Evolutionary conservation across 1,140 invertebrate species (phyloP), one percentile per base, ranked within the genome.

Genomic region (Caenorhabditis brenneri): DNA sequence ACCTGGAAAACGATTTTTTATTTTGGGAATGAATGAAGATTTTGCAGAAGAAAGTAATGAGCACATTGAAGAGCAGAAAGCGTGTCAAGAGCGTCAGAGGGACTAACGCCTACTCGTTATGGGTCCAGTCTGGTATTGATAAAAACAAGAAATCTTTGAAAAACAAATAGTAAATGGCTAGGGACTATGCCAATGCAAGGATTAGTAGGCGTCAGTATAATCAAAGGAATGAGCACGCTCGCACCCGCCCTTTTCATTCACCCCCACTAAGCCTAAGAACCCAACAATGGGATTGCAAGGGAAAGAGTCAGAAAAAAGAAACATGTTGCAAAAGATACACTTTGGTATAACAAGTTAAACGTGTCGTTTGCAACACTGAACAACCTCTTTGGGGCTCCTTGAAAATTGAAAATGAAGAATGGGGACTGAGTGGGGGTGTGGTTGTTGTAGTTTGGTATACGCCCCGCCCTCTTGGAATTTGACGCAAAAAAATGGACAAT

Each of bases 401-500:
- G n/a, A n/a, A n/a, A n/a, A n/a, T n/a, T n/a, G n/a, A n/a, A n/a
- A 2, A 65, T 74, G 65, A 46, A 16, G 31, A 65, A 33, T 42
- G 65, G 33, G 22, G 36, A n/a, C 65, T 74, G 42, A 42, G 33
- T n/a, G 5, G 33, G 65, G 33, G 36, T 33, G 36, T 33, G 65
- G 10, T 33, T n/a, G 65, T 33, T 74, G 65, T 74, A 42, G 33
- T 42, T 74, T 74, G n/a, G 10, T 51, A 36, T 36, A 19, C n/a
- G 60, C 65, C 24, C 33, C 65, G 36, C 65, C 65, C 36, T 22
- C 22, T 74, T 24, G 36, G 36, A 42, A 22, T 39, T 74, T 74
- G 65, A 74, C 65, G 65, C 27, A 65, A 16, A n/a, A n/a, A n/a
- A 36, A 36, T 65, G 65, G 42, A 74, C 65, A 74, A 74, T 42